phyloP scores from a whole-genome alignment of 1,140 invertebrate genomes.

The Leptonema lineaticorne region DNA sequence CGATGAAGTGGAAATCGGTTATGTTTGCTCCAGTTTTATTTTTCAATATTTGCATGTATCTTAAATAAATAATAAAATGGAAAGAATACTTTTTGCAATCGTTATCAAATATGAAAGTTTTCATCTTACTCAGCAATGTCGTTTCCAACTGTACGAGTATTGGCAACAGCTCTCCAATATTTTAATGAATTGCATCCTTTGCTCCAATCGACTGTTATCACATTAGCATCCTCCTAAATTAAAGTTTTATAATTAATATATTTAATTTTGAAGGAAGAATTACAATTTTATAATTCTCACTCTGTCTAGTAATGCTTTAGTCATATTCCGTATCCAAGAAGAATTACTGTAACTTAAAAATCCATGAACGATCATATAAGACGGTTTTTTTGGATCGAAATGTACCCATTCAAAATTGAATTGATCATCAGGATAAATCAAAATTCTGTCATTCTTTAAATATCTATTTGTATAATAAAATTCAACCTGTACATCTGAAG shows the following conservation, averaged over 20 bases:
- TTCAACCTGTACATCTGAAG: conserved; percentile 44
- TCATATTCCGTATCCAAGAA: conserved; percentile 57
- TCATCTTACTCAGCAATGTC: conserved; percentile 56
- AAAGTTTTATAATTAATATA: no score
- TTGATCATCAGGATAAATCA: conserved; percentile 50
- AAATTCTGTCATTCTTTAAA: conserved; percentile 39
- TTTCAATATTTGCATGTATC: conserved; percentile 50
- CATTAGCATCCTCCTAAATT: conserved; percentile 57
- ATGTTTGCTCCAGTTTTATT: conserved; percentile 45
- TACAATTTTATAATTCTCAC: conserved; percentile 47
- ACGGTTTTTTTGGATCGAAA: conserved; percentile 53
- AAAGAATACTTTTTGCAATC: not conserved
- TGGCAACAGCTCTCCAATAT: conserved; percentile 61
- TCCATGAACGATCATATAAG: conserved; percentile 60
- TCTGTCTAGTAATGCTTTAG: conserved; percentile 54
- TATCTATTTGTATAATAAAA: conserved; percentile 47
- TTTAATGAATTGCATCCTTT: conserved; percentile 60
- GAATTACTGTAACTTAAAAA: conserved; percentile 59
- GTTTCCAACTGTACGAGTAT: conserved; percentile 57
- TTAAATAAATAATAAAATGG: conserved; percentile 32
- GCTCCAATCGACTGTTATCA: conserved; percentile 62
- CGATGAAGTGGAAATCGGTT: conserved; percentile 59
- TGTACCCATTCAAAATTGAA: conserved; percentile 62
- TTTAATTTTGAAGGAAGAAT: no score
- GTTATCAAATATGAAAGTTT: no score